Percentiles rank a stretch among this genome's conserved stretches.
phyloP scores from a whole-genome alignment of 1,140 invertebrate species.

The Brachionus asplanchnoidis region DNA sequence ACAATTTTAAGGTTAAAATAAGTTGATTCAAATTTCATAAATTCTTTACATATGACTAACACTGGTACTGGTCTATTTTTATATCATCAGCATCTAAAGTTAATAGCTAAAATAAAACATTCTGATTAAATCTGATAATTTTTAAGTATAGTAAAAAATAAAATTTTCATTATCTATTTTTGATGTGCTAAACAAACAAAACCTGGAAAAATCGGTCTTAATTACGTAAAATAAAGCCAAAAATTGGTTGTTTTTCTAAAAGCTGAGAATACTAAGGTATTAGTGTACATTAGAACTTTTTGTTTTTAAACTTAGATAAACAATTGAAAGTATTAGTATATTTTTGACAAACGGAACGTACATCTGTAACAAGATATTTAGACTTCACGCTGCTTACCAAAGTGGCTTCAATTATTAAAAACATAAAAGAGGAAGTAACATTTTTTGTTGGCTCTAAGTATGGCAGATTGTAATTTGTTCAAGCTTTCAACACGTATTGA shows the following conservation, averaged over 20 bases:
- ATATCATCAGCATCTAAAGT: too few species aligned
- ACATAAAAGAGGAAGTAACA: neutral
- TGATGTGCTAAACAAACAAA: neutral
- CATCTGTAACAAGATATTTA: neutral
- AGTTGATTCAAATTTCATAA: too few species aligned
- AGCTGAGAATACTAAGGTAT: neutral
- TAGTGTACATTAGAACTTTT: neutral
- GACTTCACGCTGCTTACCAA: neutral
- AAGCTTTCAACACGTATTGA: neutral
- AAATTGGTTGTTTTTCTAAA: neutral
- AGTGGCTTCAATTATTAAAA: neutral
- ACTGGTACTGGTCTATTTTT: too few species aligned
- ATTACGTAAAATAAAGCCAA: neutral
- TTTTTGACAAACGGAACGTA: neutral
- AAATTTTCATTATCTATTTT: neutral
- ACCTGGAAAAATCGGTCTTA: neutral
- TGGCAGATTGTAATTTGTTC: neutral
- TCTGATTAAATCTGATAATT: too few species aligned
- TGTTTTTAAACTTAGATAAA: too few species aligned
- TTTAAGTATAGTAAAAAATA: too few species aligned
- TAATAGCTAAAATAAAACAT: too few species aligned
- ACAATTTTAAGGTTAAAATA: too few species aligned
- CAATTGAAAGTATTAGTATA: neutral
- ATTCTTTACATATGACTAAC: too few species aligned
- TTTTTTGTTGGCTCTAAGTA: neutral